Evolutionary conservation across 1,140 invertebrate genomes (phyloP).

Genomic region (Musca vetustissima): DNA sequence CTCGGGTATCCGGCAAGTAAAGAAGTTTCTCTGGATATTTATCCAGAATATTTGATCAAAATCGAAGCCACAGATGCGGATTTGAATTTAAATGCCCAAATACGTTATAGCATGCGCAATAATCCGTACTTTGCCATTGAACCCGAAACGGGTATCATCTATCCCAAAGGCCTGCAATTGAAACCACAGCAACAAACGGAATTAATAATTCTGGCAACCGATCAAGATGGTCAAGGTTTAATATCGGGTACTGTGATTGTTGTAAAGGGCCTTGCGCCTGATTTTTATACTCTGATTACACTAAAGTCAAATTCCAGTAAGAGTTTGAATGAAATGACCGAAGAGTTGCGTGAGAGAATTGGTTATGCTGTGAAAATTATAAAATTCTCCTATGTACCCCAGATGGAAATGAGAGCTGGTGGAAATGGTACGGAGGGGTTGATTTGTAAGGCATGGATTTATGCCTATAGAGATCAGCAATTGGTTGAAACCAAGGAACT

Average conservation of each 20-base stretch:
- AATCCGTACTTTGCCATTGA: slow-evolving; percentile 28
- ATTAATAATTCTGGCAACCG: slow-evolving; percentile 31
- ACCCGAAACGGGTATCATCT: slow-evolving; percentile 23
- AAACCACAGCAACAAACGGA: slow-evolving; percentile 5
- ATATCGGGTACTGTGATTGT: slow-evolving; percentile 18
- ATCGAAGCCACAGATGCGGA: slow-evolving; percentile 25
- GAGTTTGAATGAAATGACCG: not conserved
- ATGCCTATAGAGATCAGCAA: not conserved
- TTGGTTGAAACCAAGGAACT: not conserved
- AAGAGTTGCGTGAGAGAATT: not conserved
- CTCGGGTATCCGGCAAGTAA: slow-evolving; percentile 28
- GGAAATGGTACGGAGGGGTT: not conserved
- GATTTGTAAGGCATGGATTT: slow-evolving; percentile 9
- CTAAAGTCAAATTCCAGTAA: not conserved
- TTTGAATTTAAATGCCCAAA: slow-evolving; percentile 27
- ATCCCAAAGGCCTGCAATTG: slow-evolving; percentile 3
- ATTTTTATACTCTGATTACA: slow-evolving; percentile 28
- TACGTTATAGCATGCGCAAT: slow-evolving; percentile 20
- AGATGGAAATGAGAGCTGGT: not conserved
- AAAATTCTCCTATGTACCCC: slow-evolving; percentile 2
- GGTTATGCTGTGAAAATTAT: not conserved
- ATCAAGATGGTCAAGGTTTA: slow-evolving; percentile 31
- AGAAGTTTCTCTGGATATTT: not conserved
- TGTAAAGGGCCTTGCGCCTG: slow-evolving; percentile 29
- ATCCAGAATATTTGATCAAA: slow-evolving; percentile 27